Percentiles rank a stretch among this genome's conserved stretches.
Conservation (phyloP, 2,888 invertebrate species). For the Stegana nigrithorax region DNA sequence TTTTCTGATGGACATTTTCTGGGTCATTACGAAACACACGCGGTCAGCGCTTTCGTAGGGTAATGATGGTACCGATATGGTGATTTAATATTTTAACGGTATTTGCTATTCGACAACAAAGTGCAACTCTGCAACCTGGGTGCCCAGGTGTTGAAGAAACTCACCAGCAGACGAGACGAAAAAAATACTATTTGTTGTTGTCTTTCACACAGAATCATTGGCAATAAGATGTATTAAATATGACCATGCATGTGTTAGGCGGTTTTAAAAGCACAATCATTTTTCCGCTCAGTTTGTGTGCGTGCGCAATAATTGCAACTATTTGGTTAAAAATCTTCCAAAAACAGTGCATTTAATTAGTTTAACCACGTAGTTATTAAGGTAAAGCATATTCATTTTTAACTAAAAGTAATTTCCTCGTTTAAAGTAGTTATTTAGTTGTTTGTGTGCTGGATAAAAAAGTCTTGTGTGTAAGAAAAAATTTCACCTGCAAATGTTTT, state of each 20-base stretch:
- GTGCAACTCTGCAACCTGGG: no score
- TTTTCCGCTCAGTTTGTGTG: no score
- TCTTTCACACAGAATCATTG: no score
- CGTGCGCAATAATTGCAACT: conserved; percentile 27
- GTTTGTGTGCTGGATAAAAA: no score
- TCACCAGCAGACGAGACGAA: no score
- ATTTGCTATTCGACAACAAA: not conserved
- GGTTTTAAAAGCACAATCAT: no score
- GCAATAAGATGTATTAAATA: no score
- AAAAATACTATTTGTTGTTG: no score
- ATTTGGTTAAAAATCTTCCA: conserved; percentile 33
- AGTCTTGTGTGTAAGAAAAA: conserved; percentile 1
- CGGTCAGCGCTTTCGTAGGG: not conserved
- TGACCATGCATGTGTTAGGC: no score
- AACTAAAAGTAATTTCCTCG: not conserved
- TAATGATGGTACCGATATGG: not conserved
- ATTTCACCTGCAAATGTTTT: conserved; percentile 11
- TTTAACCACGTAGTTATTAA: conserved; percentile 27
- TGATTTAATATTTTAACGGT: not conserved
- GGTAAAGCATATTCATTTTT: conserved; percentile 29
- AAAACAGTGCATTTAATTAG: conserved; percentile 53
- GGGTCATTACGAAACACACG: not conserved
- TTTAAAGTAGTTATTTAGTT: not conserved
- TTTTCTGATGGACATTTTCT: not conserved
- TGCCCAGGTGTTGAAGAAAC: no score